These are phyloP conservation scores for Indicator maculatus DNA, from an alignment of 2,113 vertebrate species.

Conservation along the genomic window DNA sequence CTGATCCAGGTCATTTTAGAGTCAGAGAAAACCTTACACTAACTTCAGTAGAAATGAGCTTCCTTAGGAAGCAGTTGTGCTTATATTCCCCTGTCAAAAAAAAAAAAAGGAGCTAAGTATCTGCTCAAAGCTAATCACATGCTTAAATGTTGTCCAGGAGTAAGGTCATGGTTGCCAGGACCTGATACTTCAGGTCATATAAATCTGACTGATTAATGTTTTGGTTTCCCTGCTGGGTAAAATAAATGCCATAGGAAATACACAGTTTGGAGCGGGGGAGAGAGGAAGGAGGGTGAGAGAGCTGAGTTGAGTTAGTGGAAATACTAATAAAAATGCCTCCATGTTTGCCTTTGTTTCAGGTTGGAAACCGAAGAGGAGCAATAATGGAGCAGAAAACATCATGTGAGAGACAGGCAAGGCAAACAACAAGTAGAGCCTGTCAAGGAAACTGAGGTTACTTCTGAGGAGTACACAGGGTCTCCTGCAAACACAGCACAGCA, in stretches of 20 bases:
- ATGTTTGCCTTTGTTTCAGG: not conserved
- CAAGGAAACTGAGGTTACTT: constrained; percentile 6
- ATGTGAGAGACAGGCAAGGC: not conserved
- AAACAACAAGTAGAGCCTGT: not conserved
- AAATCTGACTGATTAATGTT: constrained; percentile 54
- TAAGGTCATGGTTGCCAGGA: constrained; percentile 55
- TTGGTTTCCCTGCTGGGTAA: constrained; percentile 24
- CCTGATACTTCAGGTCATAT: constrained; percentile 54
- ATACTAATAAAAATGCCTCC: not conserved
- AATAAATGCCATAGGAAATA: constrained; percentile 25
- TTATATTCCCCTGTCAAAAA: constrained; percentile 63
- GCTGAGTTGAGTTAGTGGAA: constrained; percentile 21
- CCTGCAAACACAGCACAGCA: not conserved
- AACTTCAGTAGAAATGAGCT: constrained; percentile 28
- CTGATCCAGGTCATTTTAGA: not conserved
- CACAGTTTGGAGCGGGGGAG: not conserved
- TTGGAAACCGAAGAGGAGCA: not conserved
- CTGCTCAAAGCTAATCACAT: constrained; percentile 45
- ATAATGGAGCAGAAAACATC: not conserved
- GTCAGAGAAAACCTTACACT: constrained; percentile 32
- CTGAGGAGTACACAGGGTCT: not conserved
- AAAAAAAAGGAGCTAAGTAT: constrained; percentile 43
- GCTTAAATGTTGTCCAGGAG: constrained; percentile 49
- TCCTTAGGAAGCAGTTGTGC: constrained; percentile 49
- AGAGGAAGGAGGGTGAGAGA: not conserved